Evolutionary conservation across 2,797 vertebrate genomes (phyloP), one percentile per base, ranked within the genome.

Genomic region (Sarcoramphus papa): DNA sequence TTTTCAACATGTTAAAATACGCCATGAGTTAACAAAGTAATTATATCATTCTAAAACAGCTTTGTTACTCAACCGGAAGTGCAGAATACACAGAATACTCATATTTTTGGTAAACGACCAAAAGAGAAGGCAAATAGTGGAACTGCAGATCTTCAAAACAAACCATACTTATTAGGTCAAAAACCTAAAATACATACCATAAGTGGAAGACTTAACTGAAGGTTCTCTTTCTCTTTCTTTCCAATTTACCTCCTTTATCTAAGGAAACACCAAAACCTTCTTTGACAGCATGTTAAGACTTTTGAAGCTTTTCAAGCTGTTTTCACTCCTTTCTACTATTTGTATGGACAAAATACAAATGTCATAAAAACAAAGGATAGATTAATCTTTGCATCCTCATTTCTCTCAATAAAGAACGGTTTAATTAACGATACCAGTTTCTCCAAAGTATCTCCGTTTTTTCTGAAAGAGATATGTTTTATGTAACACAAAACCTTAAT

Each of bases 341-440:
- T 65, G 3, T 12, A 41, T 1, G 3, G 54, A 65, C 17, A 82
- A 82, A 78, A 50, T 4, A 37, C 27, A 78, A 68, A 53, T 4
- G 1, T 22, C 31, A 60, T 2, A 1, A 69, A 47, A 48, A 2
- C 2, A 27, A 72, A 60, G 63, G 17, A 22, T 1, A 37, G 21
- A 63, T 59, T 50, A 43, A 50, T 48, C 25, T 74, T 72, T 64
- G 24, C 24, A n/a, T 17, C 18, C 33, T 60, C 0, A 30, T 78
- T 91, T 80, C 35, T 56, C 28, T n/a, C 54, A 81, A 33, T 41
- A 85, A 74, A 85, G 53, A 65, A 64, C 57, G 12, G 15, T 7
- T 6, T 41, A 74, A 63, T 53, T 56, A 84, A 77, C 14, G 11
- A 89, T 24, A 40, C 4, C 12, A 28, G 16, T 28, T 82, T 69